Evolutionary conservation across 2,888 invertebrate species (phyloP).

Genomic region (Formica aserva): DNA sequence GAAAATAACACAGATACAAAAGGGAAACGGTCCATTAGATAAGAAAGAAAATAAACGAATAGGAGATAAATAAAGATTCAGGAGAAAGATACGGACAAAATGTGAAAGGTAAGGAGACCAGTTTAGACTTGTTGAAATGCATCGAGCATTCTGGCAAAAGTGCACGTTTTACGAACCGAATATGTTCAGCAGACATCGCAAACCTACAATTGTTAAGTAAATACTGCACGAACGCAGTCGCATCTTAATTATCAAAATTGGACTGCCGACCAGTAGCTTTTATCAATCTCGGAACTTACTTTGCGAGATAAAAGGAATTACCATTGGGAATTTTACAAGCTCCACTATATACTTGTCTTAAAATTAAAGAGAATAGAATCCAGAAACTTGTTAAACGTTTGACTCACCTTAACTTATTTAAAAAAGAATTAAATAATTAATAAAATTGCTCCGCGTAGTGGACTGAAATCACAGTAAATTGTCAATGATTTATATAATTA

Average conservation of each 20-base stretch:
- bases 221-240: constrained; percentile 40
- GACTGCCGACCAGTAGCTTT: constrained; percentile 12
- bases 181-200: constrained; percentile 37
- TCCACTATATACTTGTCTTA: constrained; percentile 32
- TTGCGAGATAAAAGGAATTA: constrained; percentile 46
- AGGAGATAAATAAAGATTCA: background rate
- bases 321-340: constrained; percentile 50
- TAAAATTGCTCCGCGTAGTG: constrained; percentile 19
- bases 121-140: constrained; percentile 54
- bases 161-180: constrained; percentile 37
- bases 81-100: constrained; percentile 19
- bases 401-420: constrained; percentile 34
- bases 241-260: constrained; percentile 56
- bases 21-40: constrained; percentile 14
- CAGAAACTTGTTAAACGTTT: constrained; percentile 46
- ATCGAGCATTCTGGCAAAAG: constrained; percentile 44
- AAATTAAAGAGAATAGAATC: constrained; percentile 43
- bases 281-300: constrained; percentile 46
- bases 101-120: constrained; percentile 13
- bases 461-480: background rate
- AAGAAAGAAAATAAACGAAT: constrained; percentile 25
- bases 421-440: constrained; percentile 41
- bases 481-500: background rate
- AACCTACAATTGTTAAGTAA: constrained; percentile 49
- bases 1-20: background rate